These are phyloP conservation scores for Leiothrix lutea DNA, from an alignment of 2,113 vertebrate species.

Conservation along the genomic window DNA sequence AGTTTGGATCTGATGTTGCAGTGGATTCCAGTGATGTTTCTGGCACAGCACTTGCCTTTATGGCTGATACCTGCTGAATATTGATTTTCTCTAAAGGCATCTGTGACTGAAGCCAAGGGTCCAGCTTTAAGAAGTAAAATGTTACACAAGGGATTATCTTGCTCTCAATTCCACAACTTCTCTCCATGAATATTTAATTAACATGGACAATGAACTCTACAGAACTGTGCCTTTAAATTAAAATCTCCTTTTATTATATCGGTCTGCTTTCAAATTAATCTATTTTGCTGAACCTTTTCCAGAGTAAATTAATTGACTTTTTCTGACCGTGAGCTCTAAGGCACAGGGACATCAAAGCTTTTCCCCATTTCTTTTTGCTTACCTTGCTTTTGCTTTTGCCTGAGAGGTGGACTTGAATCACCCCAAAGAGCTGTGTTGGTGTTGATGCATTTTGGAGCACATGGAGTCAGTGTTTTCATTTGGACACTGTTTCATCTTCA, in stretches of 20 bases:
- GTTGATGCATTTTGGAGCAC: not conserved
- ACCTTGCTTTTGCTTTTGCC: not conserved
- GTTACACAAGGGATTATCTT: not conserved
- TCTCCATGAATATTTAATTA: not conserved
- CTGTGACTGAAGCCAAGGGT: not conserved
- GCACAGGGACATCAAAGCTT: not conserved
- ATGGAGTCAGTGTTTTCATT: not conserved
- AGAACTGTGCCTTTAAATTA: not conserved
- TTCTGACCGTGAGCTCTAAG: not conserved
- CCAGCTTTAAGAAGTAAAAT: not conserved
- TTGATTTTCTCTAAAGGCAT: not conserved
- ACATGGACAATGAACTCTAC: not conserved
- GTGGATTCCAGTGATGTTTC: not conserved
- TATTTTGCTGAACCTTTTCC: not conserved
- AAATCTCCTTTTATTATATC: not conserved
- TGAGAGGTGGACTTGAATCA: not conserved
- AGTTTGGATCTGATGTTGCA: not conserved
- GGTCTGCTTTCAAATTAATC: not conserved
- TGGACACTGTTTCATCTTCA: not conserved
- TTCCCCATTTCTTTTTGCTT: not conserved
- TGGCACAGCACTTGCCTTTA: not conserved
- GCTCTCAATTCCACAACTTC: not conserved
- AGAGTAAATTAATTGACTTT: not conserved
- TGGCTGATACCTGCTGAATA: not conserved
- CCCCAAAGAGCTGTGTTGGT: not conserved